Percentiles rank a stretch among this genome's conserved stretches.
phyloP scores from a whole-genome alignment of 2,888 invertebrate genomes.

The Cecidostiba fungosa region DNA sequence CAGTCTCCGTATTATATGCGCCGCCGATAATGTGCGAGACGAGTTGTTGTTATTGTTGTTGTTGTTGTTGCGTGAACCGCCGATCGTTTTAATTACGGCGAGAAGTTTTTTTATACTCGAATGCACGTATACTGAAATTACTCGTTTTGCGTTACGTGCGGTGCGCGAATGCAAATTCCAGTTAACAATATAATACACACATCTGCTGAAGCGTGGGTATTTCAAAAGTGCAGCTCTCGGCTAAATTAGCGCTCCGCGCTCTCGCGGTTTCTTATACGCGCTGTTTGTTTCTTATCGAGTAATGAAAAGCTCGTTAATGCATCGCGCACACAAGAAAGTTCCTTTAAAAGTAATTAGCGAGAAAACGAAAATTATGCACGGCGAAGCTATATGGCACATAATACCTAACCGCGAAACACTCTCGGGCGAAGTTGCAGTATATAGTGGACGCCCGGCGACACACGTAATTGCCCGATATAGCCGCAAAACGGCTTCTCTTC shows the following conservation, averaged over 20 bases:
- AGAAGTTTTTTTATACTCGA: too few species aligned
- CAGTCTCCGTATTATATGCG: background rate
- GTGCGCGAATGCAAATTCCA: too few species aligned
- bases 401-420: constrained; percentile 36
- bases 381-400: background rate
- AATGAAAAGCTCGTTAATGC: constrained; percentile 55
- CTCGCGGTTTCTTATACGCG: background rate
- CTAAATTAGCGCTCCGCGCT: constrained; percentile 28
- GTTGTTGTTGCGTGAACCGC: too few species aligned
- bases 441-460: constrained; percentile 7
- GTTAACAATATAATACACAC: background rate
- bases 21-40: background rate
- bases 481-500: constrained; percentile 46
- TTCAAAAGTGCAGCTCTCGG: background rate
- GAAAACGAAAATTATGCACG: constrained; percentile 54
- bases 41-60: background rate
- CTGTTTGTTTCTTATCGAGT: constrained; percentile 35
- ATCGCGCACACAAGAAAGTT: constrained; percentile 39
- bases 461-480: constrained; percentile 51
- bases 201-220: background rate
- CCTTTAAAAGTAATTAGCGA: constrained; percentile 49
- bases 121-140: too few species aligned
- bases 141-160: too few species aligned
- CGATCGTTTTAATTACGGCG: too few species aligned
- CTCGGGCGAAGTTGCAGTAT: constrained; percentile 18